Evolutionary conservation across 2,797 vertebrate genomes (phyloP).

Genomic region (Malurus splendens): DNA sequence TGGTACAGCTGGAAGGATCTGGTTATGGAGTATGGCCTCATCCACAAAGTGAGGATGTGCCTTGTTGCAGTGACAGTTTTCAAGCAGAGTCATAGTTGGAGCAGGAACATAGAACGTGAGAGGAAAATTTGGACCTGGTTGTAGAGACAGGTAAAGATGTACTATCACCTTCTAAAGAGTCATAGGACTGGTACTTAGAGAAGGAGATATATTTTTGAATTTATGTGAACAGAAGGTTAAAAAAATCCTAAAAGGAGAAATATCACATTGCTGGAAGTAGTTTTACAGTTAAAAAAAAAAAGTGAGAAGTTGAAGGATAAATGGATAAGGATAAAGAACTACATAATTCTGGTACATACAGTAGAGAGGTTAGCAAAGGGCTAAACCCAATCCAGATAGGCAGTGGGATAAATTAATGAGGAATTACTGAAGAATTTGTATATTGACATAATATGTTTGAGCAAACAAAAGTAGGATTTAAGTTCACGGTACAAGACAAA

Average conservation of each 20-base stretch:
- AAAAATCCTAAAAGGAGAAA: not conserved
- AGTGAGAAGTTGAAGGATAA: not conserved
- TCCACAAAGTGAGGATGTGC: not conserved
- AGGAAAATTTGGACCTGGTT: not conserved
- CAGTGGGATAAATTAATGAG: not conserved
- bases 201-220: not conserved
- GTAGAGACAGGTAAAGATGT: not conserved
- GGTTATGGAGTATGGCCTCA: not conserved
- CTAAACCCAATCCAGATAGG: not conserved
- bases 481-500: not conserved
- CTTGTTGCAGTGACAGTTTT: not conserved
- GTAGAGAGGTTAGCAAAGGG: not conserved
- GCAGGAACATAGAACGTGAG: not conserved
- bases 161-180: not conserved
- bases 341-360: not conserved
- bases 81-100: not conserved
- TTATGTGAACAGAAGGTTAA: not conserved
- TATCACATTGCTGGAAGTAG: not conserved
- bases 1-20: not conserved
- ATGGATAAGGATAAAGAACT: not conserved
- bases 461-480: not conserved
- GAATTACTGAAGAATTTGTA: not conserved
- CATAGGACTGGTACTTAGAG: not conserved
- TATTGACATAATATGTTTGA: not conserved
- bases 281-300: not conserved